phyloP scores from a whole-genome alignment of 2,113 vertebrate genomes.

The Cyphomyrus discorhynchus region DNA sequence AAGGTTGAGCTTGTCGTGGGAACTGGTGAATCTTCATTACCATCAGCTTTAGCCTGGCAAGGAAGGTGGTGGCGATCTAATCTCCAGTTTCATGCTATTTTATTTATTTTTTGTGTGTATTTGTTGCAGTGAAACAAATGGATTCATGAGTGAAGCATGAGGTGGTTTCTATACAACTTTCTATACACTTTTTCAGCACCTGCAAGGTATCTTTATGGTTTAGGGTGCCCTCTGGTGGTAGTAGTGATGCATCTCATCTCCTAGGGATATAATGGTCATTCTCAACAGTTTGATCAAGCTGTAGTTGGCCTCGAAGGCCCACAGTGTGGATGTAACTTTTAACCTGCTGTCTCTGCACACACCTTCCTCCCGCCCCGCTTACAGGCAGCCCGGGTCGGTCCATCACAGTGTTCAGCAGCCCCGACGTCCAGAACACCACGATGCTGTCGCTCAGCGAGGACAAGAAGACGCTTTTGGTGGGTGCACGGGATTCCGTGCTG shows the following conservation, averaged over 20 bases:
- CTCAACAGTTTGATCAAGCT: background rate
- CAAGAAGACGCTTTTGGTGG: constrained; percentile 53
- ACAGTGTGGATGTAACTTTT: background rate
- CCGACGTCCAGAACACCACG: constrained; percentile 54
- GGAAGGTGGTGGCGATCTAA: background rate
- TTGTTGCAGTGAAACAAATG: background rate
- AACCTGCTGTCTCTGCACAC: background rate
- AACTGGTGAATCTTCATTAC: background rate
- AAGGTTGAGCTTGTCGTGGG: background rate
- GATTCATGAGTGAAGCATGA: background rate
- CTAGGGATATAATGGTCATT: background rate
- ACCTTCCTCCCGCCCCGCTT: background rate
- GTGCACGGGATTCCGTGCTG: constrained; percentile 55
- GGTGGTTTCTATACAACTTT: background rate
- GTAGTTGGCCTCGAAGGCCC: background rate
- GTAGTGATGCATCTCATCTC: background rate
- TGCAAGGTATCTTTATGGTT: background rate
- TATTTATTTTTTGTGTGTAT: background rate
- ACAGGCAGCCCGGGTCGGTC: constrained; percentile 55
- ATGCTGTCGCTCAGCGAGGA: constrained; percentile 56
- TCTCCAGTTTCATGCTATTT: background rate
- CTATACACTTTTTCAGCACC: background rate
- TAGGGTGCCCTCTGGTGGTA: background rate
- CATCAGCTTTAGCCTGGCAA: background rate
- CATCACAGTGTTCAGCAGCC: constrained; percentile 40